Evolutionary conservation across 2,113 vertebrate genomes (phyloP).

Genomic region (Chinchilla lanigera): DNA sequence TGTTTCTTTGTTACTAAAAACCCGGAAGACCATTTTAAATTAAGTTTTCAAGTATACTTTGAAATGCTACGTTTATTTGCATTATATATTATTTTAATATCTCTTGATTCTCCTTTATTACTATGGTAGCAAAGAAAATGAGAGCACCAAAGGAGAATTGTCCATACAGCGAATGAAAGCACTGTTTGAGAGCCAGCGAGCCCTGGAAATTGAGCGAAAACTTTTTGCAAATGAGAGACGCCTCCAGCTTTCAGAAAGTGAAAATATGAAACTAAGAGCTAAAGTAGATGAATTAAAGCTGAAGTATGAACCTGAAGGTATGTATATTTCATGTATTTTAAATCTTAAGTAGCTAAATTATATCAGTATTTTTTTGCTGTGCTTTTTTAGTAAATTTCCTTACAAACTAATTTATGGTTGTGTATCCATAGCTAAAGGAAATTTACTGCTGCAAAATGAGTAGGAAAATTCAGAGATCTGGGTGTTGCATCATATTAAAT

Average conservation of each 20-base stretch:
- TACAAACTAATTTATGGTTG: background rate
- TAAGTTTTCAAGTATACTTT: background rate
- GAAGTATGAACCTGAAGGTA: constrained; percentile 96
- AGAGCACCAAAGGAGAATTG: constrained; percentile 91
- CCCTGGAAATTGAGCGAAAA: constrained; percentile 95
- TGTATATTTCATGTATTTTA: constrained; percentile 9
- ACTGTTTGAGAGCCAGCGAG: constrained; percentile 95
- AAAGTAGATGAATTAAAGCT: constrained; percentile 93
- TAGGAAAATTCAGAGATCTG: constrained; percentile 38
- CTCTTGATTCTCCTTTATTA: constrained; percentile 10
- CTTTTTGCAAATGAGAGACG: constrained; percentile 92
- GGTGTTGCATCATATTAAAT: too few species aligned
- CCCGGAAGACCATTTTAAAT: background rate
- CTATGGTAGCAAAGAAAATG: constrained; percentile 89
- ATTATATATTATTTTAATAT: background rate
- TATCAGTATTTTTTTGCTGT: background rate
- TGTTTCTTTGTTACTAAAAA: constrained; percentile 41
- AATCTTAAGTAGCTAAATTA: background rate
- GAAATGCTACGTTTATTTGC: background rate
- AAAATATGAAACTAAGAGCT: constrained; percentile 93
- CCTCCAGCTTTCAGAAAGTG: constrained; percentile 92
- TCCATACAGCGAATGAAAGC: constrained; percentile 96
- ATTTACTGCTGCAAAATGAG: background rate
- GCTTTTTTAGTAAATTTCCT: background rate
- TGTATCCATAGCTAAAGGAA: background rate